Base-by-base conservation (phyloP, 2,113 vertebrate species). In the Malurus alboscapulatus region DNA sequence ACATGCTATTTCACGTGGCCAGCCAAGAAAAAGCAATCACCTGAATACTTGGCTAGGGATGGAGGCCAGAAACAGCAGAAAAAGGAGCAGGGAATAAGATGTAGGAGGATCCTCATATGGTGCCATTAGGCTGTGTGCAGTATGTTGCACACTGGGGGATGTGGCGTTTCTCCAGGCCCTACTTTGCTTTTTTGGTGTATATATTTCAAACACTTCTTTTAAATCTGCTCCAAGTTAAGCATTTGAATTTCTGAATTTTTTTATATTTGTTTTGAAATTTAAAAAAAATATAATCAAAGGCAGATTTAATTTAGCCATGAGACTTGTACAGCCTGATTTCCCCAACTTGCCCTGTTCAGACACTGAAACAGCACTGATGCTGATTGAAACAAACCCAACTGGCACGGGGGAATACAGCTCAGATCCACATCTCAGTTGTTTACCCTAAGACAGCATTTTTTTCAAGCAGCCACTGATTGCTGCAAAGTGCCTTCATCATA, bases 11-110 rank as follows among this genome's bases (percentile, higher is more conserved):
- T 58, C 38, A 8, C 65, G 91, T 87, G 69, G 25, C 57, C 30
- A 87, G 84, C 57, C 69, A 87, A 89, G 57, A 78, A 88, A 90
- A 90, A 88, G 15, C 29, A 67, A 25, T 87, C 90, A 88, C 32
- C 74, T 87, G 74, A 79, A 73, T 58, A 25, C 20, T 83, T 93
- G 84, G n/a, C 74, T 83, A 17, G 69, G 53, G 54, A 57, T 59
- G 42, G 53, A 84, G n/a, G 69, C 86, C 80, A 84, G 71, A 79
- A 96, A 51, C 62, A 80, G 58, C 50, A 73, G 77, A 51, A 94
- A 84, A 91, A 78, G 66, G 45, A 92, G 29, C 12, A 67, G 29
- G 44, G 40, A 73, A 53, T 68, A 85, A 89, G 87, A 80, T 91
- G 84, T 38, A 85, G 95, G 67, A 83, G 75, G 44, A 94, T 87